Conservation (phyloP, 2,888 invertebrate genomes). For the Liposcelis brunnea region DNA sequence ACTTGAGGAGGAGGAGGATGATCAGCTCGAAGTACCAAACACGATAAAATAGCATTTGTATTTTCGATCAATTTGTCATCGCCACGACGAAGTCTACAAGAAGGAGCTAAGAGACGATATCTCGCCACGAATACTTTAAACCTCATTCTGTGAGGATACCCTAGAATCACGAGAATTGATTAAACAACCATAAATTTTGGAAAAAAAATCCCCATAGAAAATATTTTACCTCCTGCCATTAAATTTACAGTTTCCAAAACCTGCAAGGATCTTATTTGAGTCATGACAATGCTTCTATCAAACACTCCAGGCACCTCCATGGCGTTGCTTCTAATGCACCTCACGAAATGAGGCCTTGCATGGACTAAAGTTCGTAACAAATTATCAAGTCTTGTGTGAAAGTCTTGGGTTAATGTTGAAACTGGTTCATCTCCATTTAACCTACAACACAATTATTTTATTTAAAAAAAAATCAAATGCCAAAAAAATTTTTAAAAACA, state of each 20-base stretch:
- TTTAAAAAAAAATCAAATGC: constrained; percentile 5
- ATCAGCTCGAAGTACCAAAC: constrained; percentile 17
- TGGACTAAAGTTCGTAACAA: constrained; percentile 78
- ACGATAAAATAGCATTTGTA: constrained; percentile 38
- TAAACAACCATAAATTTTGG: too few species aligned
- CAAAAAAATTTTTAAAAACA: background rate
- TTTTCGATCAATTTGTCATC: constrained; percentile 60
- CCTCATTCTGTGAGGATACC: constrained; percentile 86
- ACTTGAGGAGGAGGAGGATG: constrained; percentile 25
- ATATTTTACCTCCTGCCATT: constrained; percentile 70
- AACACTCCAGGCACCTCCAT: constrained; percentile 66
- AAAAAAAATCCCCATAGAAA: too few species aligned
- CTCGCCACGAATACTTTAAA: constrained; percentile 81
- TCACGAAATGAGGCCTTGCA: constrained; percentile 85
- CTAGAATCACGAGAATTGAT: constrained; percentile 20
- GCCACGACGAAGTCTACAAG: constrained; percentile 42
- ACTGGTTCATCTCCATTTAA: constrained; percentile 70
- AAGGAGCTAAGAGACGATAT: constrained; percentile 72
- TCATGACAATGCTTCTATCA: constrained; percentile 66
- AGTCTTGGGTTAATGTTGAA: constrained; percentile 84
- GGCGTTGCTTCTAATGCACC: constrained; percentile 78
- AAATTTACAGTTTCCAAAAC: constrained; percentile 88
- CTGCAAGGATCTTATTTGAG: constrained; percentile 76
- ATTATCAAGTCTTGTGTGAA: constrained; percentile 85
- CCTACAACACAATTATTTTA: constrained; percentile 23